Base-by-base conservation (phyloP, 2,113 vertebrate genomes). In the Leptodactylus fuscus region DNA sequence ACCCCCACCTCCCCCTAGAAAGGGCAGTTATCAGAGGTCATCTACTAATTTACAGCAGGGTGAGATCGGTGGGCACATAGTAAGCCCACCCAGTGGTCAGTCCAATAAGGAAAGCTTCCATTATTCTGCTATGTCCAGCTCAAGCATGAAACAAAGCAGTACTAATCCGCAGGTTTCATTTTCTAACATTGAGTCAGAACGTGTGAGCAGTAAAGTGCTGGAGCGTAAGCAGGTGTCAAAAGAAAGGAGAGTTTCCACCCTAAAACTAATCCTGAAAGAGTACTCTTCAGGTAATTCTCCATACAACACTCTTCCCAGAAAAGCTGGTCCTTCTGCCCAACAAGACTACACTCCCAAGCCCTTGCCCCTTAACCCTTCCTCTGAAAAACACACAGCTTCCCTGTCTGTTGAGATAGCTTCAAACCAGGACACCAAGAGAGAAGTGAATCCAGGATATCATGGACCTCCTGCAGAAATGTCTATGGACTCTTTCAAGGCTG, bases 1-100 rank as follows among this genome's bases (percentile, higher is more conserved):
- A 87, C 96, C 95, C 62, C 87, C 94, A 87, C 95, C 94, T 44
- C 96, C 97, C 81, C 94, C 91, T 88, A 95, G 96, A 91, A 96
- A 94, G 94, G 94, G 96, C 88, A 97, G 96, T 89, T 95, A 95
- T 90, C 86, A 77, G 89, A 93, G 91, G 86, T 87, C 90, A 32
- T 90, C 92, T 85, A 74, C 88, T 88, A 91, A 88, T 90, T 88
- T 82, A 62, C 79, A 73, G 49, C 87, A 90, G 87, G 87, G 86
- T 0, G 81, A 89, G 88, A 88, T 87, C 88, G 89, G 89, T 89
- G 88, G 89, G n/a, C 88, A 79, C 73, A 88, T 87, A 18, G 85
- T 87, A 87, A 86, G 82, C 22, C 80, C 88, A 36, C 67, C 87
- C 83, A 87, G 73, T 81, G 58, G 48, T 85, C 89, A 88, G 71